Conservation (phyloP, 2,113 vertebrate genomes). For the Reinhardtius hippoglossoides region DNA sequence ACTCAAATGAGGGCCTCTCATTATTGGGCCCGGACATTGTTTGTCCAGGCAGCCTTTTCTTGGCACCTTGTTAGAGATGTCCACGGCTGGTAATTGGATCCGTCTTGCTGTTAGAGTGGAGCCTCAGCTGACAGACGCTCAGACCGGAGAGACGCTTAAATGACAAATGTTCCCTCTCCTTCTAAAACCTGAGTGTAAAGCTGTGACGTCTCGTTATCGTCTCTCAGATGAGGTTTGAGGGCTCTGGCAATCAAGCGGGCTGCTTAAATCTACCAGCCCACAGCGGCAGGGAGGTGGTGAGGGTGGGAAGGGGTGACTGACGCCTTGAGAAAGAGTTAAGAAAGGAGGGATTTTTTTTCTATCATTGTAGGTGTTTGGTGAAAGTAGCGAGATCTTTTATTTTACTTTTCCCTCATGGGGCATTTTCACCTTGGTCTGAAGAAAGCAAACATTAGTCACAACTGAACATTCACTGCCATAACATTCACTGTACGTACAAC, state of each 20-base stretch:
- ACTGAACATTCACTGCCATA: background rate
- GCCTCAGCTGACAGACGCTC: constrained; percentile 81
- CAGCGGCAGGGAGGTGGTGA: background rate
- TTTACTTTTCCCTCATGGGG: constrained; percentile 40
- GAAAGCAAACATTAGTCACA: background rate
- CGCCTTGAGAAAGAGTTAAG: constrained; percentile 19
- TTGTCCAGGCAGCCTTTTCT: constrained; percentile 84
- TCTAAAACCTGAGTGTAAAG: constrained; percentile 82
- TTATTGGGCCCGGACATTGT: constrained; percentile 82
- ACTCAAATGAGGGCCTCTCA: constrained; percentile 85
- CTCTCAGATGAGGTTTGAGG: constrained; percentile 77
- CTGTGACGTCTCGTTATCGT: constrained; percentile 85
- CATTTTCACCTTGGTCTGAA: background rate
- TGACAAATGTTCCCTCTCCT: constrained; percentile 85
- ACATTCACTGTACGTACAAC: too few species aligned
- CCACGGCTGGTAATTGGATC: constrained; percentile 85
- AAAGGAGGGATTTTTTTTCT: constrained; percentile 2
- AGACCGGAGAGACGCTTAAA: constrained; percentile 80
- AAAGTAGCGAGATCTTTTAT: background rate
- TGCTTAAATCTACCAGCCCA: constrained; percentile 63
- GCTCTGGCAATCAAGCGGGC: constrained; percentile 78
- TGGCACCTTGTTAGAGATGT: constrained; percentile 88
- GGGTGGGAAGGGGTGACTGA: constrained; percentile 28
- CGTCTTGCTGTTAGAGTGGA: constrained; percentile 78
- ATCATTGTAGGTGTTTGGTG: constrained; percentile 21